Evolutionary conservation across 2,797 vertebrate species (phyloP), one percentile per base, ranked within the genome.

Genomic region (Falco peregrinus): DNA sequence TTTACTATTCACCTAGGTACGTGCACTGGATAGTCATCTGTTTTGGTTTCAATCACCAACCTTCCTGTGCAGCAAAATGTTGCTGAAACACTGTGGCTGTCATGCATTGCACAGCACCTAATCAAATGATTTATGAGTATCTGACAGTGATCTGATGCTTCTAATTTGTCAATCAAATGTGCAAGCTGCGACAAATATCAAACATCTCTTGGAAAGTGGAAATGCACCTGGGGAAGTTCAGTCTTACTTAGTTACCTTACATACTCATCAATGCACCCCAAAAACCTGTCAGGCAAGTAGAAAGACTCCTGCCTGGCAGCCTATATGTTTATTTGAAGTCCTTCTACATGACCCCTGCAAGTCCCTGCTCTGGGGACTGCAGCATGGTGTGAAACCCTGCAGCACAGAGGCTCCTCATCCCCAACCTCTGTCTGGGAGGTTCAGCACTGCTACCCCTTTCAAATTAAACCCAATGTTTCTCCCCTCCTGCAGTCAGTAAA

Each of bases 221-320:
- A 95, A 78, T 0, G 2, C 33, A 85, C 13, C 57, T 48, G 28
- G 28, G 68, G 60, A 94, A 87, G 18, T 5, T 91, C 21, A 60
- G 9, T 37, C 2, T 4, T 22, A 20, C 24, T 67, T 69, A 67
- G 15, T 45, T 60, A 37, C 10, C 35, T 63, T 12, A 19, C 19
- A 24, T 24, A 56, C 10, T 3, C 22, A 39, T 1, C 0, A 0
- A n/a, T 25, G 21, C 19, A 59, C 21, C 5, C 10, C 8, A 28
- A 70, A 77, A 37, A 41, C 3, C 7, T 28, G 6, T 11, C 61
- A 59, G 26, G 10, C 13, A 63, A 31, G 11, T 13, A 41, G 64
- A 74, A 70, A 68, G 14, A 37, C 11, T 71, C 8, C 51, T 83
- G n/a, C 13, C 48, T 69, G 33, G 7, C 41, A 74, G 22, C 24